A percentile compares a stretch with the other conserved stretches of the same genome.
Evolutionary conservation across 2,113 vertebrate genomes (phyloP).

Genomic region (Erinaceus europaeus): DNA sequence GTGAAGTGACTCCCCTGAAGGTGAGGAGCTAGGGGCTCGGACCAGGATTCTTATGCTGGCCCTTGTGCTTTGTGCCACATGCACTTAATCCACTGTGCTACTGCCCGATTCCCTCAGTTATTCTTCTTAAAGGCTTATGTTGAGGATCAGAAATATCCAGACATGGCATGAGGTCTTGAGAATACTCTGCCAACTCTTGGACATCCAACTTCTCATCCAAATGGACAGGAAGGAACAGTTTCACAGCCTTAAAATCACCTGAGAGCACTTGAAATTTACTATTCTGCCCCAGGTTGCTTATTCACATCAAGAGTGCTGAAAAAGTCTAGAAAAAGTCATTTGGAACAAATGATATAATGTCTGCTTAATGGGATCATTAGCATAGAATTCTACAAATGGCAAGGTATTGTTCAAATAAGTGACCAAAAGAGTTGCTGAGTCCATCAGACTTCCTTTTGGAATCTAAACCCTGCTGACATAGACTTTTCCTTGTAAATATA

Average conservation of each 20-base stretch:
- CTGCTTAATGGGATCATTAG: background rate
- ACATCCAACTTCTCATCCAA: background rate
- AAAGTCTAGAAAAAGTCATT: background rate
- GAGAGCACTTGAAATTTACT: slow-evolving; percentile 2
- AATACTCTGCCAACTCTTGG: background rate
- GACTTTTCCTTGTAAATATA: background rate
- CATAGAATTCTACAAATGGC: background rate
- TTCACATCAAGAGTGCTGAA: background rate
- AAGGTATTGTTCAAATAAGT: background rate
- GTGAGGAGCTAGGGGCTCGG: too few species aligned
- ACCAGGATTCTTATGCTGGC: too few species aligned
- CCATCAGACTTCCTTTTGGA: background rate
- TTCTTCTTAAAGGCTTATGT: slow-evolving; percentile 23
- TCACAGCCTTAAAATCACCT: background rate
- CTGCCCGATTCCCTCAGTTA: too few species aligned
- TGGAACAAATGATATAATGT: background rate
- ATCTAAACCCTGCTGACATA: background rate
- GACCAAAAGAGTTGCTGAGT: background rate
- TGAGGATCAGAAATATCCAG: background rate
- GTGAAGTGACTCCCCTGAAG: too few species aligned
- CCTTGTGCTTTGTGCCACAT: too few species aligned
- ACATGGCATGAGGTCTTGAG: background rate
- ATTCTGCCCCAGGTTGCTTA: background rate
- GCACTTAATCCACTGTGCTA: too few species aligned
- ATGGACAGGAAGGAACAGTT: background rate